Evolutionary conservation across 2,113 vertebrate species (phyloP), one percentile per base, ranked within the genome.

Genomic region (Laticauda colubrina): DNA sequence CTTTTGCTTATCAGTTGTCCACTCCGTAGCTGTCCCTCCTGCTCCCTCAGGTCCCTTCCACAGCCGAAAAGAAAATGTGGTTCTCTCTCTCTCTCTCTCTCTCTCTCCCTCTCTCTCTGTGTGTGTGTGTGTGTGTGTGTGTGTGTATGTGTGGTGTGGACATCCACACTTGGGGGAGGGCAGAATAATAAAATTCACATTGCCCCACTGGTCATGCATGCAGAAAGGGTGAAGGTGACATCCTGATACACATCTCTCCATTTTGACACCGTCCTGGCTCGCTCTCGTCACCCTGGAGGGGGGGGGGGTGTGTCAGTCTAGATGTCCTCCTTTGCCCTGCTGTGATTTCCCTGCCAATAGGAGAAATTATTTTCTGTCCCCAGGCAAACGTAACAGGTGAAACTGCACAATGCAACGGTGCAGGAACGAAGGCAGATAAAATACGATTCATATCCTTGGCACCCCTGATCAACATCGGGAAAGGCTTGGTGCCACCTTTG

Each of bases 151-250:
- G 21, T 57, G 56, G 61, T n/a, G 14, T 34, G 29, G n/a, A 3
- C n/a, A 75, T 34, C n/a, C n/a, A 75, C 69, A 69, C 29, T 12
- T n/a, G n/a, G 69, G 64, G n/a, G 5, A 75, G 4, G 69, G 5
- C 69, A 8, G 15, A 75, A 34, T 39, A 34, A 75, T 75, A 3
- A 75, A 39, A 75, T 8, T 15, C 69, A 39, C 69, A 81, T 34
- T 8, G 1, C 8, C n/a, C 39, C 15, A 20, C 2, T 39, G n/a
- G n/a, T 3, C n/a, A 8, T 8, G 2, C 5, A 0, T 7, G 69
- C n/a, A 20, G 14, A 39, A 81, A 20, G n/a, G n/a, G 15, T 0
- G 14, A 18, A 34, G 69, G n/a, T 34, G 5, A 34, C 69, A 39
- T 81, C n/a, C n/a, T 81, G 69, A 39, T 81, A 20, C n/a, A 20